Evolutionary conservation across 92 coral and sea anemone genomes (phyloP), one percentile per base, ranked within the genome.

Genomic region (Galaxea fascicularis): DNA sequence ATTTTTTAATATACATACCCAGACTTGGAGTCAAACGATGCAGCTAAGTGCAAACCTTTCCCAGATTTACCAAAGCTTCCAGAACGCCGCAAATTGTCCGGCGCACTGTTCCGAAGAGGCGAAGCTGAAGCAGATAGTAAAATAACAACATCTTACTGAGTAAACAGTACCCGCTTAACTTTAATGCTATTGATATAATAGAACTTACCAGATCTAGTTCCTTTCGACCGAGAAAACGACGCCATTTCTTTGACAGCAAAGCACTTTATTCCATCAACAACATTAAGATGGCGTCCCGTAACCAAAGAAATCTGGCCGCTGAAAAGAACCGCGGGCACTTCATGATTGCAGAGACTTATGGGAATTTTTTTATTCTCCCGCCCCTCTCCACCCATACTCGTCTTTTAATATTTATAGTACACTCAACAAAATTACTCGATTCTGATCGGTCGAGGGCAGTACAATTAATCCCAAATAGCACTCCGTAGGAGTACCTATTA

Each of bases 211-310:
- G 99, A 94, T 88, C 98, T 90, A 14, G 92, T 72, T 28, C 94
- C 92, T 66, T 93, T 97, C 22, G 98, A 88, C 60, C 99, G 85
- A 57, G 93, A 89, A 91, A 94, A 93, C 59, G 99, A 84, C 76
- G 99, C 93, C 99, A 97, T 97, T 45, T 79, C 71, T 47, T 35
- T 26, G 52, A 17, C 29, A 30, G 39, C 24, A 46, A 79, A 47
- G 45, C 63, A 77, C 28, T 72, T n/a, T n/a, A 66, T 35, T 35
- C 41, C 41, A 35, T 6, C 6, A 35, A 56, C 91, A 77, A 87
- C 90, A 92, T 35, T 45, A 85, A 91, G 87, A 84, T 89, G 94
- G 98, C 98, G 98, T 94, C 98, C 44, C 70, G 94, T 85, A 74
- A 88, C 94, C 92, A 90, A 74, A 90, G 92, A 80, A 78, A 82